Base-by-base conservation (phyloP, 2,888 invertebrate species). In the Theodoxus fluviatilis region DNA sequence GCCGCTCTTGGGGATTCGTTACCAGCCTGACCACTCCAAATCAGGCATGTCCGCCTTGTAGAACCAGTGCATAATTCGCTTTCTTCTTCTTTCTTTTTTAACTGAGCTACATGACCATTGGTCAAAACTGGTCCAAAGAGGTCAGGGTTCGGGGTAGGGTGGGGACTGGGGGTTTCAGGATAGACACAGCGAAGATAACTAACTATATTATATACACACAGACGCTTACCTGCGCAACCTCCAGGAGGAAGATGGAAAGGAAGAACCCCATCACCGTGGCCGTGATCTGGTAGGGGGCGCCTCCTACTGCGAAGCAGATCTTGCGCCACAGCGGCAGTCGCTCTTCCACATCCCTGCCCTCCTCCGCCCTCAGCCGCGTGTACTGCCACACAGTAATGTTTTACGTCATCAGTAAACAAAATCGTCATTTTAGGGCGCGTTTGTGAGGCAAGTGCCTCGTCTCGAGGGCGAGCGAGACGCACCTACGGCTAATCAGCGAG, bases 221-320 rank as follows among this genome's bases (percentile, higher is more conserved):
- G 47, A 37, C 12, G 40, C 70, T 59, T 72, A 84, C 84, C 79
- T 82, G 72, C 37, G 84, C 83, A 35, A 84, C 82, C 72, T 84
- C 83, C 7, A 84, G 75, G 2, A 84, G 78, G 67, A 83, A 84
- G 18, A 83, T 80, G 63, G 77, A 80, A 63, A 84, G 77, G 75
- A 82, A 84, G 75, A 84, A 83, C 47, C 78, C 81, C 31, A 84
- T 78, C 59, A 82, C 80, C n/a, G 78, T 83, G 69, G 78, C 77
- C 47, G 82, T 81, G 66, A 81, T 81, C 71, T 83, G 83, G 71
- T 83, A 84, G 0, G 84, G 84, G 9, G 80, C 76, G 15, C 84
- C 84, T 9, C 84, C 84, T 38, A 83, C 73, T 18, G 82, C 84
- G 71, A 81, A 84, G 69, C 81, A 83, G 18, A 84, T 67, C 69